Evolutionary conservation across 1,140 invertebrate species (phyloP), one percentile per base, ranked within the genome.

Genomic region (Drosophila bipectinata): DNA sequence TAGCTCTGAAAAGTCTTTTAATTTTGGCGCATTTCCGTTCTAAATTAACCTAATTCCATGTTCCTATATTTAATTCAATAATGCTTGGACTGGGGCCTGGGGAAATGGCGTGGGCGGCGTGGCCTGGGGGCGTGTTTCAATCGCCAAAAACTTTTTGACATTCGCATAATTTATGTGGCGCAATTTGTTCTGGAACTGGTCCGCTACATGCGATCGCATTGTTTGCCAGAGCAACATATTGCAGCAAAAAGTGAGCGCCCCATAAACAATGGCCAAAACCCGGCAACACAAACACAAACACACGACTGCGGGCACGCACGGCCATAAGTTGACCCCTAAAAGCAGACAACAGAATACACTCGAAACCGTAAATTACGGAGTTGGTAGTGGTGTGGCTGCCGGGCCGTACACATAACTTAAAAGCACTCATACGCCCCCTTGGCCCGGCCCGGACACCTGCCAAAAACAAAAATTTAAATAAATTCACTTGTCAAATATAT

Each of bases 321-420:
- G 47, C 66, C 66, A 69, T 67, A 57, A 68, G 80, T 56, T 83
- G 81, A 84, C 80, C 81, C 77, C 81, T 84, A 83, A 83, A 84
- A 61, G 81, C 80, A 84, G 72, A 76, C 62, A 74, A 60, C 80
- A 79, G 71, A 79, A 45, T 57, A 66, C 75, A 67, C 79, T 84
- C 26, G 59, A 76, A 80, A 69, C 60, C 77, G 77, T 83, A 83
- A 83, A 83, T 83, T 60, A 83, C 76, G 47, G 14, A 12, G 34
- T 12, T 37, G 34, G 34, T 34, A 18, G 60, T 37, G 34, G 34
- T 45, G 60, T 69, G 68, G 44, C 32, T 55, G 45, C 15, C 30
- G 63, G 26, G 7, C 51, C 26, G 1, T 62, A 60, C 64, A 63
- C 80, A 84, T 84, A 84, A 84, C 51, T 84, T 84, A 77, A 84